Evolutionary conservation across 2,797 vertebrate species (phyloP), one percentile per base, ranked within the genome.

Genomic region (Eulemur albifrons): DNA sequence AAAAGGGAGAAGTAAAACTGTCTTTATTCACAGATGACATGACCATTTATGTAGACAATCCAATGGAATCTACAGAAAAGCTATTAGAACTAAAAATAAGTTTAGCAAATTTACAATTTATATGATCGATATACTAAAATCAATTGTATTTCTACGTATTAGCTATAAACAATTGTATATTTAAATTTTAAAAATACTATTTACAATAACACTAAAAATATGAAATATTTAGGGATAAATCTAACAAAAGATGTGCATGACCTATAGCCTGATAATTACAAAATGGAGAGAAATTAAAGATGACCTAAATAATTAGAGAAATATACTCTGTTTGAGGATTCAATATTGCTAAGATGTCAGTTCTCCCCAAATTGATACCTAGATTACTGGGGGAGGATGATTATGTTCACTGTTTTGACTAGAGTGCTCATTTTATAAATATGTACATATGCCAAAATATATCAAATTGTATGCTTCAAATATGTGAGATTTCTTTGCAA

Each of bases 231-330:
- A 89, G 35, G 11, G 20, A 87, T 48, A 76, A 73, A 75, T 92
- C 21, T n/a, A 35, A 54, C 30, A 50, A 61, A 95, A 93, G 23
- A 25, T 52, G 1, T 50, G 2, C 4, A 67, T 91, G 21, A 84
- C 17, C 35, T 92, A 5, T 85, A 75, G n/a, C 48, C 35, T 93
- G 13, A 94, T 86, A 80, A 50, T 69, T 81, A 25, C 4, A 76
- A 91, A 94, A 69, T 25, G 40, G 32, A 65, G 1, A 50, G 11
- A 95, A 75, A n/a, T 80, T 79, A 81, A 95, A 92, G n/a, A 75
- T 35, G 4, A 57, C 38, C 7, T 79, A 80, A 86, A 48, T 61
- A 70, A 35, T 13, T 72, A 61, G 17, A 88, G 48, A 93, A 92
- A 63, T 54, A 54, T 23, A 48, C 5, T 25, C 52, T 82, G 13